Percentiles rank a stretch among this genome's conserved stretches.
These are phyloP conservation scores for Myodes glareolus DNA, from an alignment of 2,113 vertebrate species.

Conservation along the genomic window DNA sequence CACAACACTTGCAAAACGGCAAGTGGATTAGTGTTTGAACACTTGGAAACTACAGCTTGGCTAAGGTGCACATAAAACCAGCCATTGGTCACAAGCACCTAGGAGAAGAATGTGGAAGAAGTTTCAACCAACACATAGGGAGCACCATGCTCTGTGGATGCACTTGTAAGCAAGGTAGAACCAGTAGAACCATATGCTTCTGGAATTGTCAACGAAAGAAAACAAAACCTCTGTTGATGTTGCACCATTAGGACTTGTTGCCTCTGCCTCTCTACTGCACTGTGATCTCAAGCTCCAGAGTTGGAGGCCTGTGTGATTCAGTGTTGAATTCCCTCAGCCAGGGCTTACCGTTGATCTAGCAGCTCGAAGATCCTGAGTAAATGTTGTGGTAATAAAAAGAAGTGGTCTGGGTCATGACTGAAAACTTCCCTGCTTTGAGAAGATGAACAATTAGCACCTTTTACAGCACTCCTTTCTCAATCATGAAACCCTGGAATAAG, in stretches of 20 bases:
- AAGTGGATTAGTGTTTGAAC: neutral
- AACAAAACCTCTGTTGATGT: too few relatives aligned
- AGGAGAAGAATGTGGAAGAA: neutral
- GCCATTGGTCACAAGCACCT: neutral
- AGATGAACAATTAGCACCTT: neutral
- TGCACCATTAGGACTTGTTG: neutral
- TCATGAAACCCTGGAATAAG: neutral
- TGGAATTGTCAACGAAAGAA: neutral
- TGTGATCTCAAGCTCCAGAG: neutral
- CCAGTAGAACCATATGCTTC: neutral
- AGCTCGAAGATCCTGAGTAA: neutral
- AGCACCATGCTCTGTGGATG: neutral
- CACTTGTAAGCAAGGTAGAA: neutral
- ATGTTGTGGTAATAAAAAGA: neutral
- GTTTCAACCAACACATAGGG: neutral
- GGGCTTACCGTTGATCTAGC: neutral
- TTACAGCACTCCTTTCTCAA: neutral
- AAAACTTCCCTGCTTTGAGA: neutral
- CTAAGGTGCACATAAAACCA: neutral
- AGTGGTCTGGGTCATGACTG: neutral
- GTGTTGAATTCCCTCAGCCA: neutral
- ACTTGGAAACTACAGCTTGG: neutral
- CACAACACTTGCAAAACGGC: neutral
- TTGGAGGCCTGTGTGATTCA: neutral
- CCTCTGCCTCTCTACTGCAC: neutral